Evolutionary conservation across 1,140 invertebrate species (phyloP).

Genomic region (Aphelinus atriplicis): DNA sequence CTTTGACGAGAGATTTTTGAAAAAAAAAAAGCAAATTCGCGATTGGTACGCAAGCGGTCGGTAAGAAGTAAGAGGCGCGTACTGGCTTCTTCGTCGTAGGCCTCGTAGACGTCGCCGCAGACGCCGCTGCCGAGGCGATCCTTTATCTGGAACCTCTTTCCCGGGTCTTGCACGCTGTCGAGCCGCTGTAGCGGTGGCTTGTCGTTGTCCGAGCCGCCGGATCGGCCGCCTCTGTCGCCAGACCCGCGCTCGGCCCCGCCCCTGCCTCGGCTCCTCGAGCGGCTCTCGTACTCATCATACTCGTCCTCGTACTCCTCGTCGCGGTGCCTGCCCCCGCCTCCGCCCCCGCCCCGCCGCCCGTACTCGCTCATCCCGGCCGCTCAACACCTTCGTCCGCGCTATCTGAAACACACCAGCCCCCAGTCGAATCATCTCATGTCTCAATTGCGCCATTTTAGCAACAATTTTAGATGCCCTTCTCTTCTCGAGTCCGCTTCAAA

Average conservation of each 20-base stretch:
- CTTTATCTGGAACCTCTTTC: conserved; percentile 73
- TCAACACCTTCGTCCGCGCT: background rate
- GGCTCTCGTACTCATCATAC: conserved; percentile 20
- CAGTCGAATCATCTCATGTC: too few species aligned
- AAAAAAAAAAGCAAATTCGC: too few species aligned
- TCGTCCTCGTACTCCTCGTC: conserved; percentile 36
- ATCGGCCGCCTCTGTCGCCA: conserved; percentile 15
- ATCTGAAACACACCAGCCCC: background rate
- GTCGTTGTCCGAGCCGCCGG: conserved; percentile 7
- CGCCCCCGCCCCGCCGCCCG: conserved; percentile 41
- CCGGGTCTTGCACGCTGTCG: conserved; percentile 73
- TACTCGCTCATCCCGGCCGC: conserved; percentile 51
- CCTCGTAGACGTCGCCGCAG: conserved; percentile 80
- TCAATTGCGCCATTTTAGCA: too few species aligned
- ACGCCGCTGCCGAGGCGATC: conserved; percentile 78
- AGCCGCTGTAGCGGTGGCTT: conserved; percentile 55
- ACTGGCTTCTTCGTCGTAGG: conserved; percentile 77
- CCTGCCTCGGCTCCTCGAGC: conserved; percentile 14
- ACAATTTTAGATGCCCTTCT: too few species aligned
- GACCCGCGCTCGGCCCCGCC: conserved; percentile 38
- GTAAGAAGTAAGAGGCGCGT: conserved; percentile 30
- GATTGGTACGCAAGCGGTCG: too few species aligned
- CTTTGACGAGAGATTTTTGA: too few species aligned
- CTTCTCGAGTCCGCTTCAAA: too few species aligned
- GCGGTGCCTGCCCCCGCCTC: conserved; percentile 28